Base-by-base conservation (phyloP, 2,888 invertebrate genomes). In the Trichopoda pennipes region DNA sequence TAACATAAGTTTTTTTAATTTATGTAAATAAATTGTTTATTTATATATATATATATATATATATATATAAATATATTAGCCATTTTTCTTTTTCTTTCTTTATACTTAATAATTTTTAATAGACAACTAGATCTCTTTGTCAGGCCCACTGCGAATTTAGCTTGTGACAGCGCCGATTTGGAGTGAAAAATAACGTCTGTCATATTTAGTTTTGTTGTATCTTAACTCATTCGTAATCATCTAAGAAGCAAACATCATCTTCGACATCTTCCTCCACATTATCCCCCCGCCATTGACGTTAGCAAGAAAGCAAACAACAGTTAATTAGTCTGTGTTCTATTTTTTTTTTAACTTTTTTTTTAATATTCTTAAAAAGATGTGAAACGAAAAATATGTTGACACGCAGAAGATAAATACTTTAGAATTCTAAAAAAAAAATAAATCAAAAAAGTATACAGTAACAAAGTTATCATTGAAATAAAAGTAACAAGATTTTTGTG, bases 391-490 rank as follows among this genome's bases (percentile, higher is more conserved):
- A 44, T 58, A 55, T 55, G 35, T 68, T 47, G 16, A 42, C 38
- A 74, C 69, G 42, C 12, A n/a, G 16, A 63, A 80, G 9, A 60
- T 35, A 64, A 19, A 51, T 19, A 49, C 4, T 38, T 35, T n/a
- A 14, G 19, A 66, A 72, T 61, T 58, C 7, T 35, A 7, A 49
- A 77, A 68, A 55, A 6, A 28, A 28, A 28, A 28, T 28, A 28
- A 32, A 53, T 16, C 47, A 28, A 21, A 7, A 69, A 51, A 63
- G 61, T 63, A 21, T 63, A 55, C 35, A 47, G 35, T 21, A 73
- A 64, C 63, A 69, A 32, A 78, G 77, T 28, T 8, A 49, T 16
- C 70, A 32, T 78, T 63, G 77, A 72, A 64, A 56, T 38, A 28
- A 10, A 51, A 32, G 38, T 58, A 4, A 28, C 56, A 28, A 60